A percentile compares a stretch with the other conserved stretches of the same genome.
Conservation (phyloP, 2,113 vertebrate genomes). For the Ancistrus triradiatus region DNA sequence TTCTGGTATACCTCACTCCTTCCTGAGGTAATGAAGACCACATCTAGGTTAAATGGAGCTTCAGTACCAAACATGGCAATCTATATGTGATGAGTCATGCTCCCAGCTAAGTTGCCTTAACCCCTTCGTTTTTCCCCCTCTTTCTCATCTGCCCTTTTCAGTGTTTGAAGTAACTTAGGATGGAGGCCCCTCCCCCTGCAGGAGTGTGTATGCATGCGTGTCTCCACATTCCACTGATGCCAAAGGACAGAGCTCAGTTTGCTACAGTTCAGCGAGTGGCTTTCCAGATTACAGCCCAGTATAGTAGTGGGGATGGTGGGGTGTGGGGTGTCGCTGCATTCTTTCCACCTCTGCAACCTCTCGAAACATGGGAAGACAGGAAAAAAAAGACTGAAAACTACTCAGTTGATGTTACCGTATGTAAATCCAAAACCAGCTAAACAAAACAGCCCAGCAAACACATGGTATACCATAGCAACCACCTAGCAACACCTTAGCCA, state of each 20-base stretch:
- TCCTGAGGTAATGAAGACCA: conserved; percentile 37
- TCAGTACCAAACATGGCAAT: conserved; percentile 47
- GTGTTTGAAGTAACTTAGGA: conserved; percentile 7
- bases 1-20: no score
- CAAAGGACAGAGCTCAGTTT: neutral
- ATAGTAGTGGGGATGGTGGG: neutral
- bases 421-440: no score
- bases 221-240: conserved; percentile 34
- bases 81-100: conserved; percentile 40
- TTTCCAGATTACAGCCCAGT: conserved; percentile 18
- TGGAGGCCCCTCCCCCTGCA: no score
- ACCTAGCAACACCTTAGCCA: no score
- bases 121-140: neutral
- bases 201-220: conserved; percentile 2
- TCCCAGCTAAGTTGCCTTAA: conserved; percentile 31
- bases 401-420: no score
- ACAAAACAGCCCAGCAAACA: no score
- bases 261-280: neutral
- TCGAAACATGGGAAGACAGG: neutral
- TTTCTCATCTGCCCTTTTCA: no score
- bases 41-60: conserved; percentile 32
- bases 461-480: no score
- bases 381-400: neutral
- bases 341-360: conserved; percentile 33
- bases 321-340: conserved; percentile 16